Conservation (phyloP, 2,888 invertebrate species). For the Molorchus minor region DNA sequence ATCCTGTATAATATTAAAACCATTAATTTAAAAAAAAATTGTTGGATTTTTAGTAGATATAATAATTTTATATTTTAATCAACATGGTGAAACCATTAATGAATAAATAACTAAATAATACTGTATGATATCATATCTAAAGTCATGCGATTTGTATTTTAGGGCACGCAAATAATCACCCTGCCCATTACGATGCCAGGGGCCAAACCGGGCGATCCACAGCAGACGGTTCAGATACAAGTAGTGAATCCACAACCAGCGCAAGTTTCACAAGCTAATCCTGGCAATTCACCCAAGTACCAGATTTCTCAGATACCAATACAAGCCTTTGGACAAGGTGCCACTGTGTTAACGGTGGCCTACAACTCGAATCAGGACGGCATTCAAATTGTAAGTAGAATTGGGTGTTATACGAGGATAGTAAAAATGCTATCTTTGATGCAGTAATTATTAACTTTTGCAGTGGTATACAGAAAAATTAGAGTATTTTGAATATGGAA, state of each 20-base stretch:
- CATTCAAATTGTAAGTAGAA: slow-evolving; percentile 67
- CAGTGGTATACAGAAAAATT: no score
- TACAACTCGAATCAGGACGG: slow-evolving; percentile 71
- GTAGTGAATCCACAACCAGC: slow-evolving; percentile 58
- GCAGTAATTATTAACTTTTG: no score
- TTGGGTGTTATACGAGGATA: slow-evolving; percentile 44
- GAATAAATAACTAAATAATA: no score
- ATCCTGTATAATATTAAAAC: no score
- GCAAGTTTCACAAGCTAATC: slow-evolving; percentile 55
- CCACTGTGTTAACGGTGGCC: slow-evolving; percentile 79
- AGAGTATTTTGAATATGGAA: no score
- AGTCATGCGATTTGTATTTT: slow-evolving; percentile 13
- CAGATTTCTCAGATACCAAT: slow-evolving; percentile 79
- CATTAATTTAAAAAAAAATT: no score
- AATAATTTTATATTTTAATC: no score
- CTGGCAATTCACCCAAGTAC: slow-evolving; percentile 74
- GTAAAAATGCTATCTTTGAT: no score
- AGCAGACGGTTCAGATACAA: slow-evolving; percentile 82
- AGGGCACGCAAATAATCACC: slow-evolving; percentile 75
- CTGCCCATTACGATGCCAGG: slow-evolving; percentile 81
- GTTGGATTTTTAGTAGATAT: no score
- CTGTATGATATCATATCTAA: no score
- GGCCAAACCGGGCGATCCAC: slow-evolving; percentile 77
- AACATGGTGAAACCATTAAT: no score
- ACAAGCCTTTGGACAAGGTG: slow-evolving; percentile 76